Conservation (phyloP, 2,888 invertebrate species). For the Choreutis nemorana region DNA sequence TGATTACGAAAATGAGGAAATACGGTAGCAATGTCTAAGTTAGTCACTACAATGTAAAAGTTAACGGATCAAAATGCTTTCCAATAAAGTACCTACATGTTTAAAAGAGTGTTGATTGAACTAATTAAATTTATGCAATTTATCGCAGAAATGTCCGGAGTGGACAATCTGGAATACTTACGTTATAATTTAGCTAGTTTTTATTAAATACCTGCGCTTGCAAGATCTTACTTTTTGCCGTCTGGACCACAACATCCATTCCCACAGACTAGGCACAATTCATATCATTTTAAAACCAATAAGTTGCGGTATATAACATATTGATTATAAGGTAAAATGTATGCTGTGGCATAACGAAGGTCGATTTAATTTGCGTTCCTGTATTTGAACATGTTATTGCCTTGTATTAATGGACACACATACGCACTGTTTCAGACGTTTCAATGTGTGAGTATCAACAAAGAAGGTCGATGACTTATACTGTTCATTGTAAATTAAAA, state of each 20-base stretch:
- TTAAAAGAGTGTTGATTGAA: no score
- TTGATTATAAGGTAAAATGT: conserved; percentile 19
- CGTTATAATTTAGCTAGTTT: no score
- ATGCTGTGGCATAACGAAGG: conserved; percentile 27
- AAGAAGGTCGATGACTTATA: conserved; percentile 44
- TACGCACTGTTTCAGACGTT: conserved; percentile 10
- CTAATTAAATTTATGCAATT: no score
- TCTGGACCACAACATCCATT: conserved; percentile 1
- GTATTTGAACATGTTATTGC: conserved; percentile 30
- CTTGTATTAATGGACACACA: conserved; percentile 17
- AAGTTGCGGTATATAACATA: conserved; percentile 11
- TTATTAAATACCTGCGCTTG: no score
- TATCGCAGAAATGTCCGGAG: no score
- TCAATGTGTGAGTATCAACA: conserved; percentile 29
- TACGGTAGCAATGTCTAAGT: no score
- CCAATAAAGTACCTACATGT: no score
- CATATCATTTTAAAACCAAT: conserved; percentile 8
- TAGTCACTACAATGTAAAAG: no score
- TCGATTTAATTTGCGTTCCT: conserved; percentile 49
- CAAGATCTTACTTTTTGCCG: no score
- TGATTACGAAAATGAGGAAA: no score
- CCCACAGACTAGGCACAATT: conserved; percentile 1
- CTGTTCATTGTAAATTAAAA: conserved; percentile 57
- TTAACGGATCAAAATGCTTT: no score
- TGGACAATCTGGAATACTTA: no score